Evolutionary conservation across 2,797 vertebrate species (phyloP), one percentile per base, ranked within the genome.

Genomic region (Numenius phaeopus): DNA sequence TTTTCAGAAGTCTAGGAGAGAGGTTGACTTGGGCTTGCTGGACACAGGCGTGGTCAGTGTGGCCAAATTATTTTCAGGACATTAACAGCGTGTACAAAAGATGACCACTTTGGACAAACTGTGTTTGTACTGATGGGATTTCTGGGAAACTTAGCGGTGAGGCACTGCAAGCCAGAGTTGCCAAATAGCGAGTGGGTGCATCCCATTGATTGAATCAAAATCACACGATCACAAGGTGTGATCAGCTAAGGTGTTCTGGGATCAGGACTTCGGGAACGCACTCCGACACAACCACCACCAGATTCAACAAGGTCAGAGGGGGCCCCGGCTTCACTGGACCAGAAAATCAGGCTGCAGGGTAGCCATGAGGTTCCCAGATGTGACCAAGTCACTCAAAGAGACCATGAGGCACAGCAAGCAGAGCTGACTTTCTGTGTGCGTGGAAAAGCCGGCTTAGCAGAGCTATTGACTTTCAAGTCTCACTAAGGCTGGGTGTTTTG

Each of bases 351-450:
- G 42, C 50, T 92, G 81, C 62, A 54, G 83, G 50, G 47, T 57
- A 90, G 39, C 52, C 90, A 96, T 84, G 86, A 96, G 94, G 90
- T 78, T 87, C 50, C 94, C 92, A 96, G 77, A 94, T 90, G 86
- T 97, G 90, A 93, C 80, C 34, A 92, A 95, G 66, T 84, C 81
- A 50, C 78, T 90, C 32, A 62, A 47, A 81, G 71, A 61, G 89
- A 44, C 46, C 0, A 0, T 73, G 62, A 92, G 87, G 86, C 49
- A 79, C 66, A 81, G 32, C 23, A 65, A 94, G 85, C 15, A 11
- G 80, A 67, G 39, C 34, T 87, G 85, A 62, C 58, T 75, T 71
- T 88, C 55, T 4, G 2, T 62, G 30, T 82, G 70, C 8, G 3
- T 50, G 78, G 62, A 92, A 82, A 90, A 89, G 11, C 18, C 0